phyloP scores from a whole-genome alignment of 1,140 invertebrate genomes.

The Diachasmimorpha longicaudata region DNA sequence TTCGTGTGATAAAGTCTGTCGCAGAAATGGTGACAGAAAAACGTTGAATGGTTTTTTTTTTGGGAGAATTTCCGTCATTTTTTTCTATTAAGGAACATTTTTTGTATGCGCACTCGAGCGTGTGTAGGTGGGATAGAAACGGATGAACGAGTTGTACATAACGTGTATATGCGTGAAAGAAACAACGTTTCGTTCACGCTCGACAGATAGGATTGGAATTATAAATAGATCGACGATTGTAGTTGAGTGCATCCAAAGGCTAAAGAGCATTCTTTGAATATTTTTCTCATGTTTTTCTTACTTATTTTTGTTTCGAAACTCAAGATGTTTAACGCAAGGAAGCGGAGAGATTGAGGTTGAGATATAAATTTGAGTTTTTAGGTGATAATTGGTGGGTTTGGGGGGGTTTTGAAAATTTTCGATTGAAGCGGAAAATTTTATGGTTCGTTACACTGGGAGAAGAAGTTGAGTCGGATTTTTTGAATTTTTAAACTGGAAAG shows the following conservation, averaged over 20 bases:
- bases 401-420: too few relatives aligned
- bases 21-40: too few relatives aligned
- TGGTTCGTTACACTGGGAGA: too few relatives aligned
- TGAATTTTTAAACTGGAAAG: too few relatives aligned
- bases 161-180: slow-evolving; percentile 2
- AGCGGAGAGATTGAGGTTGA: neutral
- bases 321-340: neutral
- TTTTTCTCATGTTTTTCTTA: neutral
- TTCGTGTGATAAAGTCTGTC: too few relatives aligned
- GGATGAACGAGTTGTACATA: slow-evolving; percentile 7
- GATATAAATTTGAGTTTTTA: too few relatives aligned
- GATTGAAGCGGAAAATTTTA: too few relatives aligned
- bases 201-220: slow-evolving; percentile 20
- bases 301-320: neutral
- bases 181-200: slow-evolving; percentile 17
- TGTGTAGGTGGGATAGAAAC: neutral
- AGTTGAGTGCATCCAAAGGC: slow-evolving; percentile 5
- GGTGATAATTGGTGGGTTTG: too few relatives aligned
- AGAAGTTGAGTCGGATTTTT: too few relatives aligned
- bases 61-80: neutral
- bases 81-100: neutral
- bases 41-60: too few relatives aligned
- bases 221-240: slow-evolving; percentile 12
- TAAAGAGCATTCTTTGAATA: slow-evolving; percentile 2
- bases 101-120: neutral